Percentiles rank a stretch among this genome's conserved stretches.
Conservation (phyloP, 2,888 invertebrate genomes). For the Acronicta alni region DNA sequence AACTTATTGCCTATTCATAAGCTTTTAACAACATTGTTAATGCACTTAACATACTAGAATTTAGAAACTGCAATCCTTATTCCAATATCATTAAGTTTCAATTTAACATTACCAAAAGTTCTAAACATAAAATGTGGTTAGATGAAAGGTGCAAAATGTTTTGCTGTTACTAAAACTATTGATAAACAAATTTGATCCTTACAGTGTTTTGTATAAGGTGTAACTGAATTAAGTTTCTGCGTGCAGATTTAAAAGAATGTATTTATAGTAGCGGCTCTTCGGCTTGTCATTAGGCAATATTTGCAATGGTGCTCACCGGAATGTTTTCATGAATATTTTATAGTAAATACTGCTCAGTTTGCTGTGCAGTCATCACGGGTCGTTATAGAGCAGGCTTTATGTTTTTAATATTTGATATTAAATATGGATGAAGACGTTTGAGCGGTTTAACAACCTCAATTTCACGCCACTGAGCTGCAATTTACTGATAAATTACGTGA, state of each 20-base stretch:
- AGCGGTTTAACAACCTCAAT: conserved; percentile 43
- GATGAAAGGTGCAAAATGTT: conserved; percentile 52
- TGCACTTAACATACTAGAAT: conserved; percentile 8
- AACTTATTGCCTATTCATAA: conserved; percentile 80
- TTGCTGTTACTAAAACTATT: conserved; percentile 59
- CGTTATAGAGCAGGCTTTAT: conserved; percentile 38
- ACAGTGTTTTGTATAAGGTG: conserved; percentile 20
- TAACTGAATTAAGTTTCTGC: conserved; percentile 6
- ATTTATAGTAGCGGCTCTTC: conserved; percentile 67
- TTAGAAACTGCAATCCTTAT: conserved; percentile 20
- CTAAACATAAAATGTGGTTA: conserved; percentile 10
- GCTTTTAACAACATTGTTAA: conserved; percentile 45
- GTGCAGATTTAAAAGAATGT: conserved; percentile 50
- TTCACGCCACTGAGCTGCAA: conserved; percentile 36
- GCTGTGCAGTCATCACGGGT: conserved; percentile 41
- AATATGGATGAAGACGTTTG: conserved; percentile 53
- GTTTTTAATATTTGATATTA: conserved; percentile 52
- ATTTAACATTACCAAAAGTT: conserved; percentile 20
- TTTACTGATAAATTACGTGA: conserved; percentile 42
- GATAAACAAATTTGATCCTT: conserved; percentile 51
- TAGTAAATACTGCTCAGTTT: conserved; percentile 54
- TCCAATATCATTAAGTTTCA: conserved; percentile 20
- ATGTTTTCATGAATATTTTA: conserved; percentile 71
- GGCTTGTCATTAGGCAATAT: conserved; percentile 73
- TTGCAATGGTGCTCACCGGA: conserved; percentile 69